Percentiles rank a stretch among this genome's conserved stretches.
These are phyloP conservation scores for Dioctria rufipes DNA, from an alignment of 2,888 invertebrate species.

Conservation along the genomic window DNA sequence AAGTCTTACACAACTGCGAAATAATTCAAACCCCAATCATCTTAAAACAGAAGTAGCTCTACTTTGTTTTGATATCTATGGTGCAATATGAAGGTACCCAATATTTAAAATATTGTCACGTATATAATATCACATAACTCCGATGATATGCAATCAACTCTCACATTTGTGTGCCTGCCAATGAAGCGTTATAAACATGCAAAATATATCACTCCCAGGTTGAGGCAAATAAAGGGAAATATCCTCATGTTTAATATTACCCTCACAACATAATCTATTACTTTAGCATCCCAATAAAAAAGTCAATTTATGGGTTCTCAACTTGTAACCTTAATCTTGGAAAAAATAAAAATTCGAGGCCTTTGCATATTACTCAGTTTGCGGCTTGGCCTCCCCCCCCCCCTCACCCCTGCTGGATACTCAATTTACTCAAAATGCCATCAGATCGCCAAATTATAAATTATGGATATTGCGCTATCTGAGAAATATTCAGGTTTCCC, in stretches of 20 bases:
- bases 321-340: constrained; percentile 14
- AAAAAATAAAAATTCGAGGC: constrained; percentile 29
- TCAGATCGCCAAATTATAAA: constrained; percentile 48
- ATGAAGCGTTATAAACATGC: constrained; percentile 18
- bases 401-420: not conserved
- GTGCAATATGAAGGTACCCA: no score
- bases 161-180: no score
- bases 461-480: constrained; percentile 41
- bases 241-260: constrained; percentile 25
- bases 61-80: no score
- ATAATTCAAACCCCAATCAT: no score
- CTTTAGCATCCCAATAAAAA: constrained; percentile 45
- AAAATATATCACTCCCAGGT: not conserved
- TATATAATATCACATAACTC: no score
- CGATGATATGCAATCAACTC: no score
- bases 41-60: no score
- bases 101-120: no score
- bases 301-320: constrained; percentile 42
- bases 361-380: not conserved
- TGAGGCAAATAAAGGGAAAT: constrained; percentile 5
- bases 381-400: not conserved
- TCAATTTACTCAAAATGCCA: constrained; percentile 25
- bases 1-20: no score
- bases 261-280: constrained; percentile 36
- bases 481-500: not conserved